phyloP scores from a whole-genome alignment of 2,797 vertebrate species.

The Rhadinocentrus ornatus region DNA sequence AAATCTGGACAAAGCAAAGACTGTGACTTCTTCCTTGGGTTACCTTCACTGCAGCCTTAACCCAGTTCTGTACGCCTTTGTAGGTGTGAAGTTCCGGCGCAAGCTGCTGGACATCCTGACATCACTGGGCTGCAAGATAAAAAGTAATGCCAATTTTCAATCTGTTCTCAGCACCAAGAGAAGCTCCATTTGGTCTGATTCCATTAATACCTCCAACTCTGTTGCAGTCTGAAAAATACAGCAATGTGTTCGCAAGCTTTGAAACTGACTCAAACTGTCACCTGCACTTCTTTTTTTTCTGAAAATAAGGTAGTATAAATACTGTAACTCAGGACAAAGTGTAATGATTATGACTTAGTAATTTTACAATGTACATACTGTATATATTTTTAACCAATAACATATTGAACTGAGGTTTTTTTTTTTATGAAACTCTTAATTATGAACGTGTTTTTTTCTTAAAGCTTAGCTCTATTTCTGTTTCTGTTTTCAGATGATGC shows the following conservation, averaged over 20 bases:
- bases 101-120: constrained; percentile 80
- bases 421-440: no score
- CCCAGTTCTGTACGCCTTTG: constrained; percentile 90
- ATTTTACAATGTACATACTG: not conserved
- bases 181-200: constrained; percentile 85
- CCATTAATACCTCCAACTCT: constrained; percentile 84
- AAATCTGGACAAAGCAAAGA: constrained; percentile 74
- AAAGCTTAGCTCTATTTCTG: not conserved
- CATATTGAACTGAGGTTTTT: no score
- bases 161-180: constrained; percentile 47
- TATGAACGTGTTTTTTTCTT: no score
- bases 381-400: not conserved
- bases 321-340: rapidly evolving
- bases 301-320: not conserved
- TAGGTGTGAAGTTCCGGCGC: constrained; percentile 88
- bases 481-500: not conserved
- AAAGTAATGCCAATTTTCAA: constrained; percentile 40
- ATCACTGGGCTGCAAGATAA: constrained; percentile 75
- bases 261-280: not conserved
- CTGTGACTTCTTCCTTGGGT: constrained; percentile 79
- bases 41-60: constrained; percentile 91
- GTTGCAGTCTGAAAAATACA: constrained; percentile 74
- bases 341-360: not conserved
- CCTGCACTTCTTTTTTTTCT: not conserved
- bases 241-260: not conserved